These are phyloP conservation scores for Cryptocephalus moraei DNA, from an alignment of 2,888 invertebrate genomes.

Conservation along the genomic window DNA sequence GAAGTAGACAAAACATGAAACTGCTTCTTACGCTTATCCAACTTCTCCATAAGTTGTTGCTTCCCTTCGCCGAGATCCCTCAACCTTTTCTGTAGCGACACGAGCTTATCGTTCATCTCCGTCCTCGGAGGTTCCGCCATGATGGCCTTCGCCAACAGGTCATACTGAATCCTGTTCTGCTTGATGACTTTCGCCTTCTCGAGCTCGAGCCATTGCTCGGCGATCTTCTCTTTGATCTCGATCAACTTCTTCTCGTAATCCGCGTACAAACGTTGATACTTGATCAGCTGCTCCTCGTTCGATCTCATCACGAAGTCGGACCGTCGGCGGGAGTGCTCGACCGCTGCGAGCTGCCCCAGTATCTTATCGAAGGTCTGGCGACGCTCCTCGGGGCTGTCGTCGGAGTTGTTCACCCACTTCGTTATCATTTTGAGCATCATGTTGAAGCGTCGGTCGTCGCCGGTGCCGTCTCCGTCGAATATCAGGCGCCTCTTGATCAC, in stretches of 20 bases:
- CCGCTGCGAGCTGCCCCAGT: conserved; percentile 72
- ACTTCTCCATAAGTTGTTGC: conserved; percentile 61
- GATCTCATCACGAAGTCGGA: conserved; percentile 70
- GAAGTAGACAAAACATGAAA: conserved; percentile 82
- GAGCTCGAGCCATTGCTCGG: conserved; percentile 69
- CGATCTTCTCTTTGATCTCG: conserved; percentile 70
- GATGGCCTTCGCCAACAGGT: conserved; percentile 84
- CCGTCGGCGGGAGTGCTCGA: conserved; percentile 79
- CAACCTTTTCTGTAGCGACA: conserved; percentile 63
- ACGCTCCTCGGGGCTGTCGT: conserved; percentile 57
- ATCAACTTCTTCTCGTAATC: conserved; percentile 72
- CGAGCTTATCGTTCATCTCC: conserved; percentile 61
- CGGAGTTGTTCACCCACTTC: conserved; percentile 64
- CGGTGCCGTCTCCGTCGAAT: conserved; percentile 95
- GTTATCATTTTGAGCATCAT: conserved; percentile 73
- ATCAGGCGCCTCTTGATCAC: conserved; percentile 82
- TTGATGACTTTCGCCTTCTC: conserved; percentile 76
- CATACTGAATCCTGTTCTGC: conserved; percentile 87
- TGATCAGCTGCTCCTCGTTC: conserved; percentile 62
- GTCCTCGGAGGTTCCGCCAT: conserved; percentile 82
- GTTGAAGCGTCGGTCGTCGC: conserved; percentile 85
- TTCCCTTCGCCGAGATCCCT: conserved; percentile 59
- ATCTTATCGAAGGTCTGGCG: conserved; percentile 68
- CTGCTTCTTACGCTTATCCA: conserved; percentile 78
- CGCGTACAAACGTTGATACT: conserved; percentile 68